Percentiles rank a stretch among this genome's conserved stretches.
Evolutionary conservation across 2,113 vertebrate species (phyloP).

Genomic region (Shinisaurus crocodilurus): DNA sequence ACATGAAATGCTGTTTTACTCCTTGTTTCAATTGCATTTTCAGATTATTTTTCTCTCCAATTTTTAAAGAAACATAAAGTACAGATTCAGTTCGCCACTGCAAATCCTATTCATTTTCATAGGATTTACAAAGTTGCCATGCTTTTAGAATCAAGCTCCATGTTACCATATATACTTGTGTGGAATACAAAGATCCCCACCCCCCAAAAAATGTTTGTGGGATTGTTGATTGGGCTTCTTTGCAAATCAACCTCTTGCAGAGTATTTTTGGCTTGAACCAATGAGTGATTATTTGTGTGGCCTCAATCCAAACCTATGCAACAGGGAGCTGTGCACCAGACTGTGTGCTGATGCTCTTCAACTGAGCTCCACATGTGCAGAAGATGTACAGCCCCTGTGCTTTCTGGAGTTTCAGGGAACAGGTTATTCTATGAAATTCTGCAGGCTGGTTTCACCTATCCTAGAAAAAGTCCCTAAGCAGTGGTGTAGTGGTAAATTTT

Average conservation of each 20-base stretch:
- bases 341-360: neutral
- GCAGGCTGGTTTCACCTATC: neutral
- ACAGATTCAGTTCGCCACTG: neutral
- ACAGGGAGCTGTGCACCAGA: neutral
- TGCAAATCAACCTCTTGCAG: neutral
- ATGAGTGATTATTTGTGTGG: neutral
- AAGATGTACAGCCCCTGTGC: neutral
- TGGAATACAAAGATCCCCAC: too few species aligned
- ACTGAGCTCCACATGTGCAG: neutral
- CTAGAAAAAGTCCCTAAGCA: neutral
- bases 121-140: neutral
- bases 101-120: constrained; percentile 13
- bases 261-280: neutral
- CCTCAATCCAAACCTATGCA: neutral
- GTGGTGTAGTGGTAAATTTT: too few species aligned
- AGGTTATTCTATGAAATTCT: neutral
- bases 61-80: constrained; percentile 31
- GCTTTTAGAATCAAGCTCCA: constrained; percentile 3
- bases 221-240: neutral
- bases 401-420: neutral
- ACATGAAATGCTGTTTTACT: constrained; percentile 62
- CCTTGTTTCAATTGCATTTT: constrained; percentile 53
- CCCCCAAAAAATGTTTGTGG: neutral
- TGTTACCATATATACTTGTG: constrained; percentile 26
- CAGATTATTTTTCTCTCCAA: constrained; percentile 50